phyloP scores from a whole-genome alignment of 1,140 invertebrate genomes.

The Drosophila simulans region DNA sequence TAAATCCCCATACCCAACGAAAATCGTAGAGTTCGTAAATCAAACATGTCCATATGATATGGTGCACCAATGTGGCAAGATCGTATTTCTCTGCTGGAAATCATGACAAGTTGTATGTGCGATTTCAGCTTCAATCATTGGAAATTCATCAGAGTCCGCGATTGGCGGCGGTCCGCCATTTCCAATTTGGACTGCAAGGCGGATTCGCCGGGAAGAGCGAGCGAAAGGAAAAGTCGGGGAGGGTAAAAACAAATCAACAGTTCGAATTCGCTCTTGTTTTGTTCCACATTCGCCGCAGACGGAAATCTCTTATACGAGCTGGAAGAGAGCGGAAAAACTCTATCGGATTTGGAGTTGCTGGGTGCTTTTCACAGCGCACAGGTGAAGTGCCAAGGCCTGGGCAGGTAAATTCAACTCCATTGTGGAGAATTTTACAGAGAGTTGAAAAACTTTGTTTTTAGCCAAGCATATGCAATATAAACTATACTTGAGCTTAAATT shows the following conservation, averaged over 20 bases:
- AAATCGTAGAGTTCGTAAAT: conserved; percentile 52
- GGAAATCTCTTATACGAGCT: conserved; percentile 17
- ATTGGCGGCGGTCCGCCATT: conserved; percentile 1
- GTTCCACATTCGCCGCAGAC: conserved; percentile 12
- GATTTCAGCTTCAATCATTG: conserved; percentile 42
- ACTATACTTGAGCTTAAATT: too few species aligned
- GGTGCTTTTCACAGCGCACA: not conserved
- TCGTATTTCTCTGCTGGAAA: not conserved
- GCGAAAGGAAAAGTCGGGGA: conserved; percentile 18
- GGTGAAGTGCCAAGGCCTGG: conserved; percentile 19
- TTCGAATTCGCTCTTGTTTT: conserved; percentile 60
- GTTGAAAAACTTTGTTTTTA: not conserved
- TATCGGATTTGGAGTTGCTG: not conserved
- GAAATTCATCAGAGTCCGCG: conserved; percentile 25
- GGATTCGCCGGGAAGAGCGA: not conserved
- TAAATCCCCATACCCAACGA: conserved; percentile 4
- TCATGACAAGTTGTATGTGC: conserved; percentile 40
- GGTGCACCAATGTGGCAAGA: not conserved
- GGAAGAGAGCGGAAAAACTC: not conserved
- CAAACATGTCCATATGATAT: conserved; percentile 10
- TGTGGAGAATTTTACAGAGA: not conserved
- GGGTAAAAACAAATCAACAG: conserved; percentile 70
- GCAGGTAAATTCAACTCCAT: conserved; percentile 6
- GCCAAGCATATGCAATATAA: too few species aligned
- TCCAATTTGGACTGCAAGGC: conserved; percentile 1